phyloP scores from a whole-genome alignment of 2,113 vertebrate genomes.

The Nothocercus julius region DNA sequence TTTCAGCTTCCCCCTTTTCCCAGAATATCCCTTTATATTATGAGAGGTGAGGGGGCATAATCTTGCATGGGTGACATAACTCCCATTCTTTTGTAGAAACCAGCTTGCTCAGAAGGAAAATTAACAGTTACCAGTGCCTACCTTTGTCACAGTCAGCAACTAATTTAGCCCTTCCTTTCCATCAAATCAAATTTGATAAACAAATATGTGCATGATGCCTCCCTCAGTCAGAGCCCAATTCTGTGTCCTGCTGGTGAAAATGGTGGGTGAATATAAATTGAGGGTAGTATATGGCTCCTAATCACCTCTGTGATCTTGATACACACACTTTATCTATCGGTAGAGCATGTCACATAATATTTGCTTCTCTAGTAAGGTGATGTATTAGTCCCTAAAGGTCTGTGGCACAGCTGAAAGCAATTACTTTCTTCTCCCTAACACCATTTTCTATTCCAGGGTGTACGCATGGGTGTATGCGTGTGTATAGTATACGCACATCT shows the following conservation, averaged over 20 bases:
- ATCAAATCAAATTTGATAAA: not conserved
- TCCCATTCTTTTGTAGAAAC: not conserved
- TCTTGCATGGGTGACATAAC: not conserved
- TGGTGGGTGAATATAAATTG: not conserved
- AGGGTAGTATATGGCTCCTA: not conserved
- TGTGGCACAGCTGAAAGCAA: not conserved
- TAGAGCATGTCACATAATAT: fast-evolving
- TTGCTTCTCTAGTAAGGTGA: not conserved
- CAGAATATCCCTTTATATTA: not conserved
- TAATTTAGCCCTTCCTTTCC: not conserved
- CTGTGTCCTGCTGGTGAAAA: not conserved
- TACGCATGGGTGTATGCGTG: fast-evolving
- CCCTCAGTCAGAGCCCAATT: not conserved
- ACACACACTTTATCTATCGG: not conserved
- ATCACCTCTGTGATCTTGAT: not conserved
- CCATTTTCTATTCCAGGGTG: not conserved
- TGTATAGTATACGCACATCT: fast-evolving
- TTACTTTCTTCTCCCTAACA: not conserved
- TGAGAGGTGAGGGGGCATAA: not conserved
- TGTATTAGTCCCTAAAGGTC: not conserved
- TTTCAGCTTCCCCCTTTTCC: not conserved
- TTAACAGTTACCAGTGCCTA: not conserved
- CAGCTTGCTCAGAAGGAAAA: not conserved
- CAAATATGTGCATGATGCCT: not conserved
- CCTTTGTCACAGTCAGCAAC: not conserved